A percentile compares a stretch with the other conserved stretches of the same genome.
Evolutionary conservation across 2,888 invertebrate genomes (phyloP).

Genomic region (Sphecodes monilicornis): DNA sequence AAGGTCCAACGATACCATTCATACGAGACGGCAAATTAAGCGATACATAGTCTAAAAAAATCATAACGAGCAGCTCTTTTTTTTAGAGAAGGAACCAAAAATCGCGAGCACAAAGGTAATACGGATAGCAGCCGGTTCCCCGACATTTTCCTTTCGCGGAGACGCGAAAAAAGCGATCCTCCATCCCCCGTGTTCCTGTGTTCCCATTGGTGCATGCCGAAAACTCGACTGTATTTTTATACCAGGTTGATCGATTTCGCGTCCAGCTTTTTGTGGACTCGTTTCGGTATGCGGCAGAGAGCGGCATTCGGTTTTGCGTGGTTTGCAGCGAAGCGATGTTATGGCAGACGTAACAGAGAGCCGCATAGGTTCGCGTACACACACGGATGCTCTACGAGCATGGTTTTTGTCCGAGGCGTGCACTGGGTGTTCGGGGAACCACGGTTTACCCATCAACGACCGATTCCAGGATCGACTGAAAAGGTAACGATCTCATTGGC

Average conservation of each 20-base stretch:
- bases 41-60: neutral
- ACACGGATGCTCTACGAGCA: conserved; percentile 22
- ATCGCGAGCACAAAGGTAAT: conserved; percentile 7
- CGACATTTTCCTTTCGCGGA: conserved; percentile 37
- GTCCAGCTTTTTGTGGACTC: conserved; percentile 53
- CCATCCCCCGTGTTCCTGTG: neutral
- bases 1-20: neutral
- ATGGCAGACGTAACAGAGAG: conserved; percentile 52
- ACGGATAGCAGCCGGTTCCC: neutral
- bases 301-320: conserved; percentile 64
- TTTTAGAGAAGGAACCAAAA: neutral
- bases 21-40: neutral
- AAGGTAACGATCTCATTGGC: neutral
- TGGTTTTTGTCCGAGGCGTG: conserved; percentile 38
- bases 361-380: conserved; percentile 15
- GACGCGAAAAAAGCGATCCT: conserved; percentile 29
- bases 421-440: conserved; percentile 34
- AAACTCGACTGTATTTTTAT: conserved; percentile 59
- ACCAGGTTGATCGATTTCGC: conserved; percentile 67
- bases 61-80: neutral
- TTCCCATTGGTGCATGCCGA: conserved; percentile 24
- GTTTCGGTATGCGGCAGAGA: conserved; percentile 53
- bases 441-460: conserved; percentile 13
- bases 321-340: conserved; percentile 45
- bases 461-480: conserved; percentile 20